Evolutionary conservation across 2,797 vertebrate genomes (phyloP).

Genomic region (Rhinatrema bivittatum): DNA sequence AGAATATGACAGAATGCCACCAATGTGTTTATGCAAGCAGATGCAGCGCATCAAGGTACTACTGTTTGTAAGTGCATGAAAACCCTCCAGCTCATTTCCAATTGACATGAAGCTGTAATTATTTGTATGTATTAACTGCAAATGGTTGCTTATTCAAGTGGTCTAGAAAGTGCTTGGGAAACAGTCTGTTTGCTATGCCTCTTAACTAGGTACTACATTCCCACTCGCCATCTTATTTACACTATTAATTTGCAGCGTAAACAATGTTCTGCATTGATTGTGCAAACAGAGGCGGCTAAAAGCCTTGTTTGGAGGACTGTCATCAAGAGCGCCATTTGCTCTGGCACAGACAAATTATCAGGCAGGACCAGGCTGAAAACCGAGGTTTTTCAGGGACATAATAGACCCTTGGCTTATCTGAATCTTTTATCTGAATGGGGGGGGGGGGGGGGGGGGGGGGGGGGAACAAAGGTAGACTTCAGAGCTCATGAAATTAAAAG

Average conservation of each 20-base stretch:
- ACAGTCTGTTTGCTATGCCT: conserved; percentile 50
- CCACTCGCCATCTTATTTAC: conserved; percentile 50
- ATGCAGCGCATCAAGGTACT: too few relatives aligned
- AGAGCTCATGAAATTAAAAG: conserved; percentile 66
- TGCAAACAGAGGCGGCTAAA: conserved; percentile 37
- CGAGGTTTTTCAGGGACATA: conserved; percentile 52
- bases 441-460: too few relatives aligned
- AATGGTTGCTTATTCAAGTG: conserved; percentile 43
- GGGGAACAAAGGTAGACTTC: conserved; percentile 69
- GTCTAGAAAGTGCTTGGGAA: conserved; percentile 51
- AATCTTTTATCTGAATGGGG: conserved; percentile 64
- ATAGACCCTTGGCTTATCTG: conserved; percentile 65
- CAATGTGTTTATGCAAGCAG: too few relatives aligned
- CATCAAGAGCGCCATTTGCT: conserved; percentile 47
- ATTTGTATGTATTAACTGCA: conserved; percentile 34
- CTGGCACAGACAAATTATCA: conserved; percentile 48
- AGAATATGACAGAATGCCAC: too few relatives aligned
- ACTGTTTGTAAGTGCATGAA: too few relatives aligned
- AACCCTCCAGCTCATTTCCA: conserved; percentile 33
- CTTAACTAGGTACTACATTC: conserved; percentile 40
- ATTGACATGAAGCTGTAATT: conserved; percentile 59
- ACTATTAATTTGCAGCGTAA: conserved; percentile 63
- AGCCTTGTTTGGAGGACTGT: conserved; percentile 51
- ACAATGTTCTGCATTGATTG: conserved; percentile 30
- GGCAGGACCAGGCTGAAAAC: conserved; percentile 48